Percentiles rank a stretch among this genome's conserved stretches.
Conservation (phyloP, 2,797 vertebrate genomes). For the Saxicola maurus region DNA sequence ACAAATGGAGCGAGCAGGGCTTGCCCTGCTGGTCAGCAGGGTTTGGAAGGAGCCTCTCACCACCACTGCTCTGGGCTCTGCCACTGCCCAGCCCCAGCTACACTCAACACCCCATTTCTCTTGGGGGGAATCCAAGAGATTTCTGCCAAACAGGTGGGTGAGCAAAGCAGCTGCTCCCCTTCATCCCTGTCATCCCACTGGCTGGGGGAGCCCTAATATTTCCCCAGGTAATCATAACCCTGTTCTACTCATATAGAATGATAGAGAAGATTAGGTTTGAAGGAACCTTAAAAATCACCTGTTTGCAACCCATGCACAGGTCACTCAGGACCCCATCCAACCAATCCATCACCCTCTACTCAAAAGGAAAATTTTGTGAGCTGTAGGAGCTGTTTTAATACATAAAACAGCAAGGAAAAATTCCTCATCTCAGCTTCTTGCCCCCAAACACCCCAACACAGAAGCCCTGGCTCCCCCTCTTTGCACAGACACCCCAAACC, state of each 20-base stretch:
- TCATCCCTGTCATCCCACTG: fast-evolving
- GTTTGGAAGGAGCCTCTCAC: not conserved
- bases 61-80: not conserved
- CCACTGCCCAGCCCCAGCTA: not conserved
- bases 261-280: not conserved
- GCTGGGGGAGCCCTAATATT: not conserved
- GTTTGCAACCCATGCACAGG: not conserved
- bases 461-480: not conserved
- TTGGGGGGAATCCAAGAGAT: not conserved
- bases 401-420: not conserved
- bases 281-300: not conserved
- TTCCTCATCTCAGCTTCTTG: not conserved
- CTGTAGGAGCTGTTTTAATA: not conserved
- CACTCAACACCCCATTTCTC: fast-evolving
- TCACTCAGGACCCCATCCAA: not conserved
- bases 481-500: not conserved
- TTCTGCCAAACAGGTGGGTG: fast-evolving
- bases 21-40: not conserved
- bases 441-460: fast-evolving
- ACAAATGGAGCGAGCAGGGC: not conserved
- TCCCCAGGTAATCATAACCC: not conserved
- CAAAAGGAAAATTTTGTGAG: not conserved
- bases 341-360: not conserved
- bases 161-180: not conserved
- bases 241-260: not conserved